Evolutionary conservation across 2,888 invertebrate genomes (phyloP).

Genomic region (Alsophila aescularia): DNA sequence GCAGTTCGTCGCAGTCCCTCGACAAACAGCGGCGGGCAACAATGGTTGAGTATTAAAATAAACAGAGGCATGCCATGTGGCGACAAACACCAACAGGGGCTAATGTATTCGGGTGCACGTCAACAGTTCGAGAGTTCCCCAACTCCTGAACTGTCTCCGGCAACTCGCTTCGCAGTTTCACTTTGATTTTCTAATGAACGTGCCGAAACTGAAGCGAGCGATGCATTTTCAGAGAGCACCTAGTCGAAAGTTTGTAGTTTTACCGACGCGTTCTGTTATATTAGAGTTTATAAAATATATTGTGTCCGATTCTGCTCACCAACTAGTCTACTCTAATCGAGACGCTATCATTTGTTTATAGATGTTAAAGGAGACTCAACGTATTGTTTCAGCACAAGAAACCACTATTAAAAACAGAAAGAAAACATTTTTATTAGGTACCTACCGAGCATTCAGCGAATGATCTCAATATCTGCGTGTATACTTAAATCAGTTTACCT

Average conservation of each 20-base stretch:
- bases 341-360: no score
- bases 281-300: no score
- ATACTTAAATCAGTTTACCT: no score
- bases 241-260: background rate
- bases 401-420: no score
- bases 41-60: constrained; percentile 83
- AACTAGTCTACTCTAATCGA: no score
- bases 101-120: constrained; percentile 76
- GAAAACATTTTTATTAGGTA: no score
- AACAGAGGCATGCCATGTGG: constrained; percentile 79
- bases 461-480: no score
- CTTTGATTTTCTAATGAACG: constrained; percentile 61
- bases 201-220: constrained; percentile 41
- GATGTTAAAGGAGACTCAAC: no score
- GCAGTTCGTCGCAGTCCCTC: constrained; percentile 73
- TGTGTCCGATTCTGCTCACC: no score
- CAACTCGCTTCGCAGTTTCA: constrained; percentile 46
- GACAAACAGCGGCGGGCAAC: constrained; percentile 73
- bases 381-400: no score
- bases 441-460: no score
- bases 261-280: no score
- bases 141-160: constrained; percentile 41
- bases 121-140: constrained; percentile 43
- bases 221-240: constrained; percentile 3
- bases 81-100: constrained; percentile 67